These are phyloP conservation scores for Myotis brandtii DNA, from an alignment of 2,113 vertebrate species.

Conservation along the genomic window DNA sequence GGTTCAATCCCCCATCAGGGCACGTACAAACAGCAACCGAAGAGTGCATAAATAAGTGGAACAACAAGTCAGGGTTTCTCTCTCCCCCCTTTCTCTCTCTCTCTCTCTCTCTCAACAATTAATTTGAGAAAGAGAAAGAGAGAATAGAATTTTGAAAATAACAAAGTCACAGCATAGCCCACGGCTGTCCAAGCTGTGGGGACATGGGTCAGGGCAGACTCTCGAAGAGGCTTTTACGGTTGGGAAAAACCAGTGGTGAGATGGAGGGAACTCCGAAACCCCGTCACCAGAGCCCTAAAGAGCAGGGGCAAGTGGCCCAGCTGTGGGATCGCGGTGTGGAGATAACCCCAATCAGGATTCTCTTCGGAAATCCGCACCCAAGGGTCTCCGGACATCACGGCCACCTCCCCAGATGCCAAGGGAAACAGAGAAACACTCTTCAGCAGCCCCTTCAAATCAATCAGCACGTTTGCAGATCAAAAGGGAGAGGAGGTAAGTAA, in stretches of 20 bases:
- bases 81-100: background rate
- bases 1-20: background rate
- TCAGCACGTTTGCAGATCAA: background rate
- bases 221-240: background rate
- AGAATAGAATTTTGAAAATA: background rate
- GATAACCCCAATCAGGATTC: background rate
- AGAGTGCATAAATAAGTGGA: background rate
- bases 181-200: background rate
- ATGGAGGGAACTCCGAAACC: fast-evolving
- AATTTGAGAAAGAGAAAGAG: background rate
- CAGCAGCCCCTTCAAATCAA: background rate
- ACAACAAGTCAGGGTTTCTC: background rate
- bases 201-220: fast-evolving
- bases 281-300: background rate
- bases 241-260: fast-evolving
- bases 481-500: background rate
- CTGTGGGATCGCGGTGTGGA: fast-evolving
- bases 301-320: fast-evolving
- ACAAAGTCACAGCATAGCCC: fast-evolving
- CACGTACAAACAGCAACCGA: background rate
- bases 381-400: background rate
- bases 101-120: background rate
- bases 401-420: background rate
- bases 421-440: background rate
- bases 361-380: background rate